phyloP scores from a whole-genome alignment of 2,888 invertebrate species.

The Endomychus coccineus region DNA sequence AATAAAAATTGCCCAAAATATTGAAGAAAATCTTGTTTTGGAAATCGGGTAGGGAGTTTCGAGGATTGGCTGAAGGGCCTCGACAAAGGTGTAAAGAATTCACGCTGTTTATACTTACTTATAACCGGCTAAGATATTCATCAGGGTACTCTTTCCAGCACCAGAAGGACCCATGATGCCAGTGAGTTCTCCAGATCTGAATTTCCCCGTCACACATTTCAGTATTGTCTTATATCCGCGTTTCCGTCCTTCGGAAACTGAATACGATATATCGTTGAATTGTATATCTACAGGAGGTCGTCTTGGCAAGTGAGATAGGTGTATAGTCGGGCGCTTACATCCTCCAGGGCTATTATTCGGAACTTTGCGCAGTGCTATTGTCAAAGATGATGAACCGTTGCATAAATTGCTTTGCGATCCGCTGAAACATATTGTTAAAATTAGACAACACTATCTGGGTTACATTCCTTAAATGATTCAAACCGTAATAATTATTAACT shows the following conservation, averaged over 20 bases:
- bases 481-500: no score
- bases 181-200: conserved; percentile 83
- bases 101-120: conserved; percentile 75
- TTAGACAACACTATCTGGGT: conserved; percentile 5
- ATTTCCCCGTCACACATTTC: conserved; percentile 78
- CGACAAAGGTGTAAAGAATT: no score
- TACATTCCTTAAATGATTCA: no score
- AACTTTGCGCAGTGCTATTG: conserved; percentile 53
- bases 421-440: conserved; percentile 44
- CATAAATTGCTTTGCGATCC: conserved; percentile 68
- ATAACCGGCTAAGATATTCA: conserved; percentile 85
- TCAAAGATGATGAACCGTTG: conserved; percentile 53
- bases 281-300: conserved; percentile 86
- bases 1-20: no score
- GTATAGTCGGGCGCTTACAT: conserved; percentile 64
- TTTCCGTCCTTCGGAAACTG: conserved; percentile 75
- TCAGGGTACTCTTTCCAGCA: conserved; percentile 72
- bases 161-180: conserved; percentile 95
- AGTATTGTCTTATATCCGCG: conserved; percentile 79
- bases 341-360: conserved; percentile 64
- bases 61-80: no score
- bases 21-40: no score
- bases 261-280: conserved; percentile 81
- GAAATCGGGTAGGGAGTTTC: no score
- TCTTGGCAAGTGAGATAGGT: conserved; percentile 74